Conservation (phyloP, 2,797 vertebrate species). For the Diplodus puntazzo region DNA sequence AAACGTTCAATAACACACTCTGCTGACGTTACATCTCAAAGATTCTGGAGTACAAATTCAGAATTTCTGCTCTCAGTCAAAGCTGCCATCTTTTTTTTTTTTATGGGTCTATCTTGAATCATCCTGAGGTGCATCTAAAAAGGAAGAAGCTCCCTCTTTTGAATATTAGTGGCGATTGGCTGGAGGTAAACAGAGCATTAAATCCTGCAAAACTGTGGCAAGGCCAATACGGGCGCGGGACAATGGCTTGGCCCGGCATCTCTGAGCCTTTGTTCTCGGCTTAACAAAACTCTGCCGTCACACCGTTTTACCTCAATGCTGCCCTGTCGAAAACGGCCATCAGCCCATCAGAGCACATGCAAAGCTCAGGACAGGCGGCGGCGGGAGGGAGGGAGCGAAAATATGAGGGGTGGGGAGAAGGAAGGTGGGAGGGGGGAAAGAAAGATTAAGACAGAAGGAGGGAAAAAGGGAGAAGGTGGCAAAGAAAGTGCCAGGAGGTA, state of each 20-base stretch:
- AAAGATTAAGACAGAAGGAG: conserved; percentile 49
- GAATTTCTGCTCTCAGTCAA: neutral
- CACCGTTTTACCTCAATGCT: conserved; percentile 96
- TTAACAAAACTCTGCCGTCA: conserved; percentile 99
- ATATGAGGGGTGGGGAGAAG: conserved; percentile 18
- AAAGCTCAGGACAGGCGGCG: conserved; percentile 83
- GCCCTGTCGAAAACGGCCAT: conserved; percentile 93
- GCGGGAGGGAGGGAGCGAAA: neutral
- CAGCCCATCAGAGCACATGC: conserved; percentile 94
- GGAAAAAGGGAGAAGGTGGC: conserved; percentile 1
- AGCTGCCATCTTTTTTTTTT: conserved; percentile 26
- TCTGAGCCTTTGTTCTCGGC: conserved; percentile 93
- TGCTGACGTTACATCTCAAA: conserved; percentile 2
- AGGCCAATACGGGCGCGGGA: conserved; percentile 92
- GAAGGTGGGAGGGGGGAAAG: conserved; percentile 1
- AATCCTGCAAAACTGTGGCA: conserved; percentile 95
- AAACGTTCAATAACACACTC: neutral
- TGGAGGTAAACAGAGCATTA: conserved; percentile 98
- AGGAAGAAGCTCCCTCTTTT: conserved; percentile 68
- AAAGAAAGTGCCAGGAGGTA: conserved; percentile 15
- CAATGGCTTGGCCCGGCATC: conserved; percentile 86
- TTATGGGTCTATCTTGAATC: conserved; percentile 56
- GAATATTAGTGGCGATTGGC: conserved; percentile 92
- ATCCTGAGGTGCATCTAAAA: conserved; percentile 56
- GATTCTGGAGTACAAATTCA: neutral